Evolutionary conservation across 2,888 invertebrate species (phyloP).

Genomic region (Dynastes tityus): DNA sequence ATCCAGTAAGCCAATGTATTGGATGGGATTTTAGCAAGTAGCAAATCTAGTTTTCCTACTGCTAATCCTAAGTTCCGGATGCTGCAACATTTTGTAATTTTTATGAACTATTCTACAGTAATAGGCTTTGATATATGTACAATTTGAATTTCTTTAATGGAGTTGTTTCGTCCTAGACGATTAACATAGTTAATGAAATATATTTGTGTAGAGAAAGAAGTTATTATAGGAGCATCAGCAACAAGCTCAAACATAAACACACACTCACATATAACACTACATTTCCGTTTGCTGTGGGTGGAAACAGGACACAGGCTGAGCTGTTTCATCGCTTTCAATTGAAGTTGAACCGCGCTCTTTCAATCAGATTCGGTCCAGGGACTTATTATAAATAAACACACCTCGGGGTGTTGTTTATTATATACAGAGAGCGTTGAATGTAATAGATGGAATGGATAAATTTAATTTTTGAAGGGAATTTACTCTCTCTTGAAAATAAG

Average conservation of each 20-base stretch:
- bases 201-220: conserved; percentile 23
- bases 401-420: conserved; percentile 42
- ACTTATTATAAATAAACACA: conserved; percentile 42
- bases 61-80: too few relatives aligned
- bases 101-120: too few relatives aligned
- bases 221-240: conserved; percentile 31
- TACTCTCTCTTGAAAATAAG: too few relatives aligned
- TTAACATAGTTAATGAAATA: conserved; percentile 31
- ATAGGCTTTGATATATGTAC: neutral
- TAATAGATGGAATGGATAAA: conserved; percentile 20
- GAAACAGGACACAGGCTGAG: conserved; percentile 29
- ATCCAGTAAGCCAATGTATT: too few relatives aligned
- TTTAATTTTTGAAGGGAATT: neutral
- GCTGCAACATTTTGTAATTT: too few relatives aligned
- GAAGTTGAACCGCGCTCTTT: conserved; percentile 40
- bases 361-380: conserved; percentile 40
- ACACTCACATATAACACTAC: conserved; percentile 23
- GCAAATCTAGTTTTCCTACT: too few relatives aligned
- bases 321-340: conserved; percentile 35
- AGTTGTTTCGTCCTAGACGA: neutral
- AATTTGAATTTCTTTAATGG: neutral
- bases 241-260: conserved; percentile 31
- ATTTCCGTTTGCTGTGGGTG: conserved; percentile 38
- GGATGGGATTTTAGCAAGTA: too few relatives aligned
- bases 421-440: conserved; percentile 27